Evolutionary conservation across 2,888 invertebrate species (phyloP).

Genomic region (Antitype chi): DNA sequence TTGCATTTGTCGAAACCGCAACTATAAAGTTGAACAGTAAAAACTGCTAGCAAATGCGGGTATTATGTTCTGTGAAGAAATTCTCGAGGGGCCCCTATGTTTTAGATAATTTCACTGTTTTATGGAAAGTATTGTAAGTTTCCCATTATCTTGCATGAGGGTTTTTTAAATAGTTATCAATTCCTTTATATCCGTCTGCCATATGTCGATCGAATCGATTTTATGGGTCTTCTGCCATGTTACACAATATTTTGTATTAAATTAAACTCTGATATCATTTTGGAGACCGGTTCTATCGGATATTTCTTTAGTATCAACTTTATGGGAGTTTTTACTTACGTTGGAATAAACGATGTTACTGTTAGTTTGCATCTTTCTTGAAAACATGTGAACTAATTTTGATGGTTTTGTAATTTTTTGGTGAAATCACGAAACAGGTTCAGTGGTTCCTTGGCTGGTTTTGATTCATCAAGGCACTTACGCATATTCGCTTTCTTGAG

Average conservation of each 20-base stretch:
- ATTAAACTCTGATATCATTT: constrained; percentile 41
- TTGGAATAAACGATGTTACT: constrained; percentile 16
- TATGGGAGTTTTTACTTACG: constrained; percentile 27
- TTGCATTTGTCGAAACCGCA: constrained; percentile 57
- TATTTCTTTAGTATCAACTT: constrained; percentile 39
- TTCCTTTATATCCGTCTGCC: constrained; percentile 64
- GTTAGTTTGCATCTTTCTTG: constrained; percentile 27
- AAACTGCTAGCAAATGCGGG: constrained; percentile 76
- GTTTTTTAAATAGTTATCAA: constrained; percentile 77
- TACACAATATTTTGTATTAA: constrained; percentile 42
- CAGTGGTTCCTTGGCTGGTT: constrained; percentile 32
- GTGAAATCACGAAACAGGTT: constrained; percentile 55
- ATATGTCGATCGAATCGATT: constrained; percentile 68
- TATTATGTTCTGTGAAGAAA: constrained; percentile 53
- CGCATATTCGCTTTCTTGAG: constrained; percentile 20
- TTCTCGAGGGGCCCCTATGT: constrained; percentile 78
- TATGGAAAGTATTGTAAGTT: constrained; percentile 72
- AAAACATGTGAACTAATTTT: constrained; percentile 46
- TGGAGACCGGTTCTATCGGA: constrained; percentile 50
- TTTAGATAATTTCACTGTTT: constrained; percentile 77
- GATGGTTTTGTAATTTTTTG: constrained; percentile 46
- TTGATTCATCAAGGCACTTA: constrained; percentile 29
- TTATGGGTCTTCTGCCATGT: constrained; percentile 46
- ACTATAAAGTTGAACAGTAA: constrained; percentile 62
- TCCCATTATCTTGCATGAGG: constrained; percentile 74